phyloP scores from a whole-genome alignment of 2,113 vertebrate genomes.

The Cervus canadensis region DNA sequence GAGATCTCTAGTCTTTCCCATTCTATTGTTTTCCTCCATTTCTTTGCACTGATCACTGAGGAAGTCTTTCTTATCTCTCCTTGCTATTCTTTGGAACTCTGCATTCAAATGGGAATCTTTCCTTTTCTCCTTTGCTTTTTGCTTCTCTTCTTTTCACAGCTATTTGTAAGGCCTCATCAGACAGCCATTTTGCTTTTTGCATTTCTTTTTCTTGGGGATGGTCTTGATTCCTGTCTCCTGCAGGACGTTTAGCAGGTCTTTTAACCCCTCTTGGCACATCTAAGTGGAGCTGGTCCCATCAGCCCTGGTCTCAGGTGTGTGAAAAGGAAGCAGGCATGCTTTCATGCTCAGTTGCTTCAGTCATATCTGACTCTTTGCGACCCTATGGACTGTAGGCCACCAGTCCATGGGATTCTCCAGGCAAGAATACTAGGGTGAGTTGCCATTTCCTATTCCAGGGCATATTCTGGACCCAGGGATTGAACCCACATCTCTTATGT shows the following conservation, averaged over 20 bases:
- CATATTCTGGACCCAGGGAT: background rate
- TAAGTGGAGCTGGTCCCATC: background rate
- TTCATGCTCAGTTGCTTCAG: background rate
- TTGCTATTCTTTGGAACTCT: no score
- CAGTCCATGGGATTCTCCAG: background rate
- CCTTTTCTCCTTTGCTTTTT: no score
- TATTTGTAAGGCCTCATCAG: no score
- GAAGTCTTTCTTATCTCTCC: no score
- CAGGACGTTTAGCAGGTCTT: background rate
- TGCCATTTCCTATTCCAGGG: background rate
- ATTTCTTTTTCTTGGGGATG: no score
- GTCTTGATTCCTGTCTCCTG: background rate
- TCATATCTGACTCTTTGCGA: background rate
- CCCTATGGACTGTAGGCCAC: background rate
- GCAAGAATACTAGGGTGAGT: background rate
- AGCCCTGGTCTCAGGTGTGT: background rate
- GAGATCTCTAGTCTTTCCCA: no score
- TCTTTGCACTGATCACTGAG: no score
- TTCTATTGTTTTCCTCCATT: no score
- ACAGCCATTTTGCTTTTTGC: no score
- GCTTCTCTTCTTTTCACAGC: no score
- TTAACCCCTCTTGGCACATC: background rate
- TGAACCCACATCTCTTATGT: background rate
- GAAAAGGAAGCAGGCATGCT: background rate
- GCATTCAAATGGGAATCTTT: no score